Percentiles rank a stretch among this genome's conserved stretches.
These are phyloP conservation scores for Zalophus californianus DNA, from an alignment of 2,797 vertebrate genomes.

Conservation along the genomic window DNA sequence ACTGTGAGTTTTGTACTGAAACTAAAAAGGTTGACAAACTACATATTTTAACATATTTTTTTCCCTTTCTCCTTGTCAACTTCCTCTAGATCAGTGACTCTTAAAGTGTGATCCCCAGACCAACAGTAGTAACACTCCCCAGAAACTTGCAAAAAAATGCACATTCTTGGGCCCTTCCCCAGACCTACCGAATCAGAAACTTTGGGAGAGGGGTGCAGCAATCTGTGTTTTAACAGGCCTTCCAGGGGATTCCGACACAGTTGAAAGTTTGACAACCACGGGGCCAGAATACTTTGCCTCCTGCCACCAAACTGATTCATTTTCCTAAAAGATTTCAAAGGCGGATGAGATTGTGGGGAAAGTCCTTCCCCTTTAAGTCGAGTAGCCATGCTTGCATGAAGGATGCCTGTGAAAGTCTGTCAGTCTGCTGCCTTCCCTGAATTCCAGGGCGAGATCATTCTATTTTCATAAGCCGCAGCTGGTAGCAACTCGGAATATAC, in stretches of 20 bases:
- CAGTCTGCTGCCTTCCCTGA: conserved; percentile 53
- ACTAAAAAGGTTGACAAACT: background rate
- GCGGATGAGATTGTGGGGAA: background rate
- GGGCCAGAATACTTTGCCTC: background rate
- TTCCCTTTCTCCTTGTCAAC: background rate
- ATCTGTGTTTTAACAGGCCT: background rate
- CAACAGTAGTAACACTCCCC: background rate
- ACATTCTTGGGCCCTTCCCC: background rate
- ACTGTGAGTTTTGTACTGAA: background rate
- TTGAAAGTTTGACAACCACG: background rate
- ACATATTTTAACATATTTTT: background rate
- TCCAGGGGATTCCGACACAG: background rate
- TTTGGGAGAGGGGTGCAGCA: accelerated
- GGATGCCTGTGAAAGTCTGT: conserved; percentile 51
- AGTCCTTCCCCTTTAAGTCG: conserved; percentile 50
- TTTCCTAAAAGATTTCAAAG: conserved; percentile 27
- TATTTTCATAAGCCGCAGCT: conserved; percentile 79
- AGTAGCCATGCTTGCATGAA: background rate
- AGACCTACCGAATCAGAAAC: background rate
- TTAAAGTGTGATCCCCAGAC: background rate
- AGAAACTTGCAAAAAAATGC: background rate
- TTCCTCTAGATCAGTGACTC: conserved; percentile 9
- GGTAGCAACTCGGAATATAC: conserved; percentile 69
- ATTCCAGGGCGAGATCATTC: conserved; percentile 73
- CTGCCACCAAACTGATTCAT: background rate